Evolutionary conservation across 2,113 vertebrate genomes (phyloP).

Genomic region (Brachypteracias leptosomus): DNA sequence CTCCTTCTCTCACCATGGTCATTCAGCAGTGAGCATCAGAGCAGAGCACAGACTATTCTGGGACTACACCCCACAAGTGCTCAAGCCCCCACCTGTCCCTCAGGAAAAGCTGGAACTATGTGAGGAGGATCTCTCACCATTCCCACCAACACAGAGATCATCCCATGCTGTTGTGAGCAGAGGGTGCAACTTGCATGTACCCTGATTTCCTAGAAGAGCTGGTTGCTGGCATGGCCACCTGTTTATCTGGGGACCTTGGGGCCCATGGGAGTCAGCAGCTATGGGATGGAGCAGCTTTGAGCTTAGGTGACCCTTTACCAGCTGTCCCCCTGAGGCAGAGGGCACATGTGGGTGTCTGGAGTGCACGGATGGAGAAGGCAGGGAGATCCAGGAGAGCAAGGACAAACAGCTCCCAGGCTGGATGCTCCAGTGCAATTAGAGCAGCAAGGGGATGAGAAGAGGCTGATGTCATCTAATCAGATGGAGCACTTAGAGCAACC

Average conservation of each 20-base stretch:
- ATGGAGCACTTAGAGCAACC: background rate
- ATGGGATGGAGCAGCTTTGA: background rate
- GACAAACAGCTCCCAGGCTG: background rate
- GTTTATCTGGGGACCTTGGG: rapidly evolving
- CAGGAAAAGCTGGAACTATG: background rate
- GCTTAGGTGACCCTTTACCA: background rate
- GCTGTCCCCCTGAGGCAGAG: background rate
- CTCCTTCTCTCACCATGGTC: background rate
- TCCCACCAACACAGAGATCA: background rate
- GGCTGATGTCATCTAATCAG: conserved; percentile 10
- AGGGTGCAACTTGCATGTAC: background rate
- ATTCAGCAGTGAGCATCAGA: background rate
- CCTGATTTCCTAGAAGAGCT: background rate
- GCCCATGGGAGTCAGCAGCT: background rate
- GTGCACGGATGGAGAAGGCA: background rate
- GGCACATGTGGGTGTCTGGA: background rate
- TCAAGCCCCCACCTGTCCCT: background rate
- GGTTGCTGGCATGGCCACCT: background rate
- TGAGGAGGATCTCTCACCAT: background rate
- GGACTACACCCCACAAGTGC: background rate
- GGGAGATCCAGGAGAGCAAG: background rate
- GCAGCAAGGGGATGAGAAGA: background rate
- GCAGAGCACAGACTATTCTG: background rate
- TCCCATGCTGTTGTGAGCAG: background rate
- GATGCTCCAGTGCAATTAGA: background rate